phyloP scores from a whole-genome alignment of 1,140 invertebrate species.

The Maconellicoccus hirsutus region DNA sequence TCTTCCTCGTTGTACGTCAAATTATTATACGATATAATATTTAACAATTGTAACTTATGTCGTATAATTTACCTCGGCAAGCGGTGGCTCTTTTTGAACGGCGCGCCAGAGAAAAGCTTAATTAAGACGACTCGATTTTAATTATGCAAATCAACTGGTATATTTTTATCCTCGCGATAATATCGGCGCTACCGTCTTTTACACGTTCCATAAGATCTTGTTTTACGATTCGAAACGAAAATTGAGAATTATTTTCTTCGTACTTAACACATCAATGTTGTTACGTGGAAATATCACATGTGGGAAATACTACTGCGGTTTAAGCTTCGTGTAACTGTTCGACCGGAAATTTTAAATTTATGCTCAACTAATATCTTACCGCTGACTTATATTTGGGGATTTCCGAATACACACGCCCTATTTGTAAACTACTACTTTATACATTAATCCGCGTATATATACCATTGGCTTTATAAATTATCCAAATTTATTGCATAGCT shows the following conservation, averaged over 20 bases:
- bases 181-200: background rate
- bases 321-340: background rate
- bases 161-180: background rate
- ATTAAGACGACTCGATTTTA: conserved; percentile 4
- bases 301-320: background rate
- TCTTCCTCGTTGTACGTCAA: no score
- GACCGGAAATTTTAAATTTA: conserved; percentile 1
- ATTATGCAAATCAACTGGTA: background rate
- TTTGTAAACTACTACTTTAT: background rate
- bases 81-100: background rate
- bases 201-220: no score
- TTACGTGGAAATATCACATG: background rate
- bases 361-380: background rate
- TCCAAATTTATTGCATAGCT: no score
- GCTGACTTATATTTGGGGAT: background rate
- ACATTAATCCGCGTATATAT: no score
- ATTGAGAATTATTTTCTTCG: no score
- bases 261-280: background rate
- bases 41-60: background rate
- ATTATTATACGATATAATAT: no score
- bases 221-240: no score
- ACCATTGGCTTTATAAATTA: no score
- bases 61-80: background rate
- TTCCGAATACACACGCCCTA: background rate
- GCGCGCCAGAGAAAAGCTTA: background rate